phyloP scores from a whole-genome alignment of 2,797 vertebrate genomes.

The Gymnodraco acuticeps region DNA sequence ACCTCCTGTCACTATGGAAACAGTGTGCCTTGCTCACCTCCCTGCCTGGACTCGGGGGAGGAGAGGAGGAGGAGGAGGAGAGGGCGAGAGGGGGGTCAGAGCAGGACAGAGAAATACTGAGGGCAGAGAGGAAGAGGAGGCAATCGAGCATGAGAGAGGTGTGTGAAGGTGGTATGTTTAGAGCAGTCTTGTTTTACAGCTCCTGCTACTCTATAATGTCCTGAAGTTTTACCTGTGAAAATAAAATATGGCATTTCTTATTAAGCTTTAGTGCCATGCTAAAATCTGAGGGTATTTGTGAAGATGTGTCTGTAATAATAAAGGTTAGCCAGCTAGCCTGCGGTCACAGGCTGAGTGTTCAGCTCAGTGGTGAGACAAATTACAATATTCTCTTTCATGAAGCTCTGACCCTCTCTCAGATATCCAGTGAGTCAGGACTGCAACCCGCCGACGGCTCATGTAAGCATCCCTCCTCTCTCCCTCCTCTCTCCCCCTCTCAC shows the following conservation, averaged over 20 bases:
- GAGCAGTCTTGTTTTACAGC: not conserved
- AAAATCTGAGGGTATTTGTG: slow-evolving; percentile 7
- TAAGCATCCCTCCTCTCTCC: slow-evolving; percentile 35
- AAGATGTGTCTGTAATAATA: slow-evolving; percentile 5
- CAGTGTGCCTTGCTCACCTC: slow-evolving; percentile 59
- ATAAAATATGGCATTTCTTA: not conserved
- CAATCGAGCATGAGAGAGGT: slow-evolving; percentile 76
- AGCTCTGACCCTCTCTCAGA: slow-evolving; percentile 40
- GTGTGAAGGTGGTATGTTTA: not conserved
- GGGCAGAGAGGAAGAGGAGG: slow-evolving; percentile 58
- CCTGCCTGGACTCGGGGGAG: slow-evolving; percentile 39
- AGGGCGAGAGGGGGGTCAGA: slow-evolving; percentile 39
- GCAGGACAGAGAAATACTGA: slow-evolving; percentile 67
- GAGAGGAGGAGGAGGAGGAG: slow-evolving; percentile 35
- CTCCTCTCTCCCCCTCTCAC: not conserved
- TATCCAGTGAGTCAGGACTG: slow-evolving; percentile 59
- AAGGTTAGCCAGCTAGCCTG: slow-evolving; percentile 18
- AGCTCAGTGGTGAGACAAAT: slow-evolving; percentile 58
- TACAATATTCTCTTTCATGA: slow-evolving; percentile 43
- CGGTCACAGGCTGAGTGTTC: slow-evolving; percentile 24
- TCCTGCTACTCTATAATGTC: too few relatives aligned
- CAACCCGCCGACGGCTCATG: slow-evolving; percentile 60
- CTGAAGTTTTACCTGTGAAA: not conserved
- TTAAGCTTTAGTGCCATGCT: not conserved
- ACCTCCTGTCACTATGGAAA: slow-evolving; percentile 83